phyloP scores from a whole-genome alignment of 2,888 invertebrate species.

The Nowickia ferox region DNA sequence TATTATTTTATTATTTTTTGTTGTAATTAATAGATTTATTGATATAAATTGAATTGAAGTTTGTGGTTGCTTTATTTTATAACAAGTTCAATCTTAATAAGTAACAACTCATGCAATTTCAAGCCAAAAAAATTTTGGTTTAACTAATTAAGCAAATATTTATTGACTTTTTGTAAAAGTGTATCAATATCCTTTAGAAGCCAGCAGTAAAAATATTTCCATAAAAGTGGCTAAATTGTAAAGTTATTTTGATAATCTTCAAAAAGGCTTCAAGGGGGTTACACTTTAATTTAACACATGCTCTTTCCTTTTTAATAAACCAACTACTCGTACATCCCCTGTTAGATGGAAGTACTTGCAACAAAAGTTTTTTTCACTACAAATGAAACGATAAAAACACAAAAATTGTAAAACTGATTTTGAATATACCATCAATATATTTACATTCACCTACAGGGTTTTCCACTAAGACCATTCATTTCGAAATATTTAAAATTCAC shows the following conservation, averaged over 20 bases:
- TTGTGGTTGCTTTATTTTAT: slow-evolving; percentile 10
- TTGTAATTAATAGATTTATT: slow-evolving; percentile 33
- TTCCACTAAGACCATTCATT: too few relatives aligned
- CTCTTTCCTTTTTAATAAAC: neutral
- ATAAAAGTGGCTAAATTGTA: neutral
- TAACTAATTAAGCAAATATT: slow-evolving; percentile 67
- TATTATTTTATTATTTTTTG: neutral
- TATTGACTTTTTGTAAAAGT: slow-evolving; percentile 56
- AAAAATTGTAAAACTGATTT: slow-evolving; percentile 64
- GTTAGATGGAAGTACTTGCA: neutral
- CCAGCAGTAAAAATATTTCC: neutral
- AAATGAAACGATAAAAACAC: slow-evolving; percentile 35
- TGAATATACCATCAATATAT: neutral
- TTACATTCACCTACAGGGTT: too few relatives aligned
- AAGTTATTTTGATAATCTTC: neutral
- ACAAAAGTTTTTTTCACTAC: slow-evolving; percentile 46
- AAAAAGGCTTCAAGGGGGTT: neutral
- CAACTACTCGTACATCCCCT: slow-evolving; percentile 3
- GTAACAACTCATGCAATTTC: slow-evolving; percentile 41
- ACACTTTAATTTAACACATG: neutral
- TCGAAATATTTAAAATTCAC: too few relatives aligned
- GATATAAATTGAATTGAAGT: neutral
- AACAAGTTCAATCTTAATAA: slow-evolving; percentile 29
- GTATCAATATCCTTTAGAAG: slow-evolving; percentile 52
- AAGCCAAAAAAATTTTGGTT: slow-evolving; percentile 41